Base-by-base conservation (phyloP, 2,888 invertebrate genomes). In the Lepetodrilus schrolli region DNA sequence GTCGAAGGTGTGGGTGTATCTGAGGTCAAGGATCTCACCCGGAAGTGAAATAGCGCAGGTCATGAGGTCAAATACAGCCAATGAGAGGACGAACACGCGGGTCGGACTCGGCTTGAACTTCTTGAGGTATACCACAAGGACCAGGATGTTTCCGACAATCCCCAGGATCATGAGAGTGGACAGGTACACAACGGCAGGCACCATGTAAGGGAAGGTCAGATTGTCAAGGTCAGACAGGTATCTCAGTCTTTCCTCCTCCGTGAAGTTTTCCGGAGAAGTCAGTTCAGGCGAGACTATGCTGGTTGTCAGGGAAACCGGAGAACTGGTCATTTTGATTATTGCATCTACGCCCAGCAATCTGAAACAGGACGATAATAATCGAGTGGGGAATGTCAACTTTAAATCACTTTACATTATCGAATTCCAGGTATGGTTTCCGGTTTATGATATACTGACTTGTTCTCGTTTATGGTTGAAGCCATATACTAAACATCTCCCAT, bases 21-120 rank as follows among this genome's bases (percentile, higher is more conserved):
- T 69, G 70, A 84, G 81, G 72, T 84, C 85, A 5, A 82, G 80
- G 20, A 86, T 82, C 48, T 85, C 82, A 0, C 81, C 74, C 0
- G 86, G 86, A 73, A 85, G 81, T 1, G 83, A 79, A 3, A 85
- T 76, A n/a, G 70, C 73, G 69, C 84, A 84, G 0, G 83, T 81
- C 8, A 83, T 76, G 13, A 84, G 66, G 66, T 86, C 86, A n/a
- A 83, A 80, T 43, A 81, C 79, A 1, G 82, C 84, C 20, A 86
- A 74, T 58, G 81, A 81, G 5, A 85, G 58, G 51, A 85, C 84
- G 73, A 83, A 85, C 30, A 80, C 78, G n/a, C 84, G 76, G 13
- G 84, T 82, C 1, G 84, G 80, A 13, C 83, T 83, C 0, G 81
- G 77, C 23, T 80, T 80, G 72, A 85, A 84, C 49, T 80, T 80